phyloP scores from a whole-genome alignment of 2,797 vertebrate species.

The Hoplostethus atlanticus region DNA sequence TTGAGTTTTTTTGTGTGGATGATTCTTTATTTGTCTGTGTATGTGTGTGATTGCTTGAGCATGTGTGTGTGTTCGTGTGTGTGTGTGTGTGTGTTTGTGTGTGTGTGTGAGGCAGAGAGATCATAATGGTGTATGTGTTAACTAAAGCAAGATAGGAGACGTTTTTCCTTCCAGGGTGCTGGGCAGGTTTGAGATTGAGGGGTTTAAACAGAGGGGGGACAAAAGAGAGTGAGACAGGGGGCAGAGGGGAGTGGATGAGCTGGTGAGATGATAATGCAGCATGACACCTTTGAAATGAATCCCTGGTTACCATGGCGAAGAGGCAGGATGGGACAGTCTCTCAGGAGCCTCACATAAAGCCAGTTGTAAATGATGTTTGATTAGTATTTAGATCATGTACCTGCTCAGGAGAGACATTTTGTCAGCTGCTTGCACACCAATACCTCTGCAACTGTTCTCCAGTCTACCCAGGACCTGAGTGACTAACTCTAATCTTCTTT shows the following conservation, averaged over 20 bases:
- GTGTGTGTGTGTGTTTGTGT: conserved; percentile 30
- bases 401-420: conserved; percentile 86
- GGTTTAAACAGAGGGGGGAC: conserved; percentile 74
- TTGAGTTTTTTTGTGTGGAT: background rate
- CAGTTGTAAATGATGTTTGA: conserved; percentile 99
- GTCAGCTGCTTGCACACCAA: conserved; percentile 62
- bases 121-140: conserved; percentile 58
- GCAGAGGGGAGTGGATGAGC: conserved; percentile 91
- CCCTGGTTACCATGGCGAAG: conserved; percentile 98
- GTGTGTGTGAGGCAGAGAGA: conserved; percentile 39
- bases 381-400: conserved; percentile 99
- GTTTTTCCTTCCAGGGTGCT: conserved; percentile 73
- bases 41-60: background rate
- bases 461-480: conserved; percentile 9
- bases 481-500: conserved; percentile 15
- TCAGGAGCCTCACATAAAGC: conserved; percentile 95
- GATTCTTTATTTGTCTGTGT: background rate
- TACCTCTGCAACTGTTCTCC: conserved; percentile 38
- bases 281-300: conserved; percentile 99
- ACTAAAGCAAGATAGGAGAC: conserved; percentile 66
- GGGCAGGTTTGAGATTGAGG: conserved; percentile 76
- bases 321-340: conserved; percentile 93
- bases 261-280: conserved; percentile 97
- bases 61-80: background rate
- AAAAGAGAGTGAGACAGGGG: conserved; percentile 74